A percentile compares a stretch with the other conserved stretches of the same genome.
These are phyloP conservation scores for Mallotus villosus DNA, from an alignment of 2,797 vertebrate species.

Conservation along the genomic window DNA sequence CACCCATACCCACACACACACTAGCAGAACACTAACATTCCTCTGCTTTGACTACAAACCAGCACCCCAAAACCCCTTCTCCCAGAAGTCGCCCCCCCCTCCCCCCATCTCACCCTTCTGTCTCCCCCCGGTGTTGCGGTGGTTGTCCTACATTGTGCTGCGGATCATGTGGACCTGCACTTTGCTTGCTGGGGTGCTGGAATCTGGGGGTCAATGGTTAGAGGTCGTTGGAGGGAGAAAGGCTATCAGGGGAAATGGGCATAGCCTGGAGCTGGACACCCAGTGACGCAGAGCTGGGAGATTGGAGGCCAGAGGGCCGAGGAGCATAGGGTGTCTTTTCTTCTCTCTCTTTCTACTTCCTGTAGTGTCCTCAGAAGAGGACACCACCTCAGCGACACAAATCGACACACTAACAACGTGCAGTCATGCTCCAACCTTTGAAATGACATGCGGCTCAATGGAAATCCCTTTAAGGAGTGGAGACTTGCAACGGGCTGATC, in stretches of 20 bases:
- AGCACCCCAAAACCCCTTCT: conserved; percentile 39
- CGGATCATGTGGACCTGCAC: conserved; percentile 46
- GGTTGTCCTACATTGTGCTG: conserved; percentile 38
- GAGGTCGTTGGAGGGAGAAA: conserved; percentile 52
- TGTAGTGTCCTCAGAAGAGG: too few relatives aligned
- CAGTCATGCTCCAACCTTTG: too few relatives aligned
- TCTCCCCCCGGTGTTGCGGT: conserved; percentile 34
- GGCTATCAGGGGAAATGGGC: conserved; percentile 51
- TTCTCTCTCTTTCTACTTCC: neutral
- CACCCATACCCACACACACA: conserved; percentile 14
- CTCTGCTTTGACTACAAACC: too few relatives aligned
- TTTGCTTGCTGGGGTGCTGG: conserved; percentile 52
- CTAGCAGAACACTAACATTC: too few relatives aligned
- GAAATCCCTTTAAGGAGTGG: too few relatives aligned
- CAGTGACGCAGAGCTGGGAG: too few relatives aligned
- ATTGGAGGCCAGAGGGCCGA: too few relatives aligned
- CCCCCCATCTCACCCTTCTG: conserved; percentile 44
- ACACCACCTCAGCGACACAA: too few relatives aligned
- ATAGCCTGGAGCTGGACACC: conserved; percentile 18
- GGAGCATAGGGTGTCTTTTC: neutral
- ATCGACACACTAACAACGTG: too few relatives aligned
- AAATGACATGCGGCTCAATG: too few relatives aligned
- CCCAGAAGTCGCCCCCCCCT: conserved; percentile 39
- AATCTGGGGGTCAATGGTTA: conserved; percentile 60
- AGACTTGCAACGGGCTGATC: too few relatives aligned